Conservation (phyloP, 2,113 vertebrate genomes). For the Catharus fuscescens region DNA sequence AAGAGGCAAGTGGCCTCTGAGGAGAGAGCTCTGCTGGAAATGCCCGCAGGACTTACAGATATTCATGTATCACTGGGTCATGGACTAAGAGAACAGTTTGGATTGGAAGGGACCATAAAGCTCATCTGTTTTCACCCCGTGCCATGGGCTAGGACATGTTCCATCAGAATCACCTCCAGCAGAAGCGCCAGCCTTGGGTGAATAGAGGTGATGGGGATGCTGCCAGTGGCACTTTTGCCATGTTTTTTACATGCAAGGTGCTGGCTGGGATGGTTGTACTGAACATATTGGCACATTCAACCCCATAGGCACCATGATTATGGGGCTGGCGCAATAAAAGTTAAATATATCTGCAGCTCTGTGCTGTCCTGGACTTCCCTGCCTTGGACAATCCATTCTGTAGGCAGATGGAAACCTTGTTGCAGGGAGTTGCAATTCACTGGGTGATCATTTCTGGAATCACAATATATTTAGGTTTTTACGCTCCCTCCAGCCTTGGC, state of each 20-base stretch:
- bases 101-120: background rate
- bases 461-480: background rate
- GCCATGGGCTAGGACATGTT: background rate
- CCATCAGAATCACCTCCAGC: background rate
- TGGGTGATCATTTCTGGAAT: background rate
- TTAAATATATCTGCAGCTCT: background rate
- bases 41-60: background rate
- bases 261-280: background rate
- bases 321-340: background rate
- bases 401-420: background rate
- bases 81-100: background rate
- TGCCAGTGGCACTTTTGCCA: rapidly evolving
- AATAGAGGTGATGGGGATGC: background rate
- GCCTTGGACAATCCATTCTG: background rate
- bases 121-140: rapidly evolving
- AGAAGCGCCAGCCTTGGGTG: background rate
- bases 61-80: background rate
- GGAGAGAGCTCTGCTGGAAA: background rate
- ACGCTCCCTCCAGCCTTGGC: rapidly evolving
- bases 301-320: rapidly evolving
- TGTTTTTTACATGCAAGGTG: rapidly evolving
- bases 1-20: background rate
- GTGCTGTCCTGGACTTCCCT: background rate
- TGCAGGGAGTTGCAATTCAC: rapidly evolving
- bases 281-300: background rate